Base-by-base conservation (phyloP, 2,888 invertebrate species). In the Philereme vetulata region DNA sequence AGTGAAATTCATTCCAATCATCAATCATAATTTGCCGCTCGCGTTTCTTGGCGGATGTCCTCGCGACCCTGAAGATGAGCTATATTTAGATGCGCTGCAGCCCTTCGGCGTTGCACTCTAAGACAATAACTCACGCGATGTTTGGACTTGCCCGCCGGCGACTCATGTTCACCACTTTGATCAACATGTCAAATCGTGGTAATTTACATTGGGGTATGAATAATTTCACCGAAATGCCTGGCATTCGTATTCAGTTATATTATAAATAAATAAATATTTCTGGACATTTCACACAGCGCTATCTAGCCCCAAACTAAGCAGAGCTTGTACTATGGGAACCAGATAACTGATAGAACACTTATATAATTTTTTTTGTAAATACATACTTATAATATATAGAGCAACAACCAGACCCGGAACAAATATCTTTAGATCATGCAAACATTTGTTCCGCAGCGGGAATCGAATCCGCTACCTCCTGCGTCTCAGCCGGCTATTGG, bases 1-100 rank as follows among this genome's bases (percentile, higher is more conserved):
- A 61, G 70, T 76, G 80, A 80, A 83, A 84, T 77, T 71, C 74
- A 78, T 82, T 73, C 77, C 75, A 50, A 51, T 80, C 78, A 88
- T 89, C 84, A 81, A 82, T 89, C 87, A 88, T 85, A 88, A 89
- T 89, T 88, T 88, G 85, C 83, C 80, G 77, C 82, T 77, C 73
- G 77, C 78, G 78, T 76, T 79, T 85, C 78, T 85, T 88, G 88
- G 87, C 87, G 80, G 76, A 70, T 83, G 84, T 83, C 82, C 70
- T 74, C 72, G 61, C 81, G 87, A 85, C 90, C 89, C 85, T 89
- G 88, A 86, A 80, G 76, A 75, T 74, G 72, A 56, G 72, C 83
- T 91, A 91, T 82, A 84, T 86, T 84, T 91, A 91, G 85, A 72
- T 72, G 62, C 64, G 21, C 42, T 57, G 72, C 74, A 78, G 73